Base-by-base conservation (phyloP, 37 sponge, comb jelly and placozoan species). In the Haliclona indistincta region DNA sequence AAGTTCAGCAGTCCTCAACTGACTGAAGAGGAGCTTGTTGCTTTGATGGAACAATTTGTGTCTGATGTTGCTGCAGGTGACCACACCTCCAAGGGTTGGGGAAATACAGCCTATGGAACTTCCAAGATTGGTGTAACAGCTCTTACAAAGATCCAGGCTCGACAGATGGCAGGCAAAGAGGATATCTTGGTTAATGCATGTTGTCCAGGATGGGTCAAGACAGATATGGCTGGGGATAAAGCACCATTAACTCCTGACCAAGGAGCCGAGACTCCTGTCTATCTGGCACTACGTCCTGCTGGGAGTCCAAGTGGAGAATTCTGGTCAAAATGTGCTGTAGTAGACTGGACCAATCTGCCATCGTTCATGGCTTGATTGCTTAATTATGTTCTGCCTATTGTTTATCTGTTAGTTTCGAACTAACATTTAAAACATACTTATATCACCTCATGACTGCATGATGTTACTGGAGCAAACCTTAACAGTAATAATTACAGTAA, bases 231-330 rank as follows among this genome's bases (percentile, higher is more conserved):
- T 1, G 71, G 85, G 37, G 63, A 64, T 43, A 79, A 75, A 11
- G 89, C 86, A 1, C 65, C 66, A 47, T 61, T 77, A 15, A 80
- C 89, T 67, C 78, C 92, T 19, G 92, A 91, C 29, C 54, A 95
- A 68, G 96, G 96, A 47, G 96, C 96, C 15, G 89, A 85, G 35
- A 95, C 96, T 42, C 92, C 92, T 0, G 82, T 83, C 8, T 25
- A 53, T 42, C 67, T 85, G 19, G 77, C 84, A 36, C 73, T 85
- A 11, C 79, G 91, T 3, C 96, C 92, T 36, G 40, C 74, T 34
- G 87, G 78, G 19, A 68, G 80, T 37, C 84, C 91, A 1, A 88
- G 2, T 70, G 96, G 96, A 23, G 71, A 83, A 54, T 95, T 91
- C 68, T 95, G 88, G 84, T n/a, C n/a, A n/a, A n/a, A n/a, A n/a